phyloP scores from a whole-genome alignment of 2,888 invertebrate genomes.

The Campoplex nolae region DNA sequence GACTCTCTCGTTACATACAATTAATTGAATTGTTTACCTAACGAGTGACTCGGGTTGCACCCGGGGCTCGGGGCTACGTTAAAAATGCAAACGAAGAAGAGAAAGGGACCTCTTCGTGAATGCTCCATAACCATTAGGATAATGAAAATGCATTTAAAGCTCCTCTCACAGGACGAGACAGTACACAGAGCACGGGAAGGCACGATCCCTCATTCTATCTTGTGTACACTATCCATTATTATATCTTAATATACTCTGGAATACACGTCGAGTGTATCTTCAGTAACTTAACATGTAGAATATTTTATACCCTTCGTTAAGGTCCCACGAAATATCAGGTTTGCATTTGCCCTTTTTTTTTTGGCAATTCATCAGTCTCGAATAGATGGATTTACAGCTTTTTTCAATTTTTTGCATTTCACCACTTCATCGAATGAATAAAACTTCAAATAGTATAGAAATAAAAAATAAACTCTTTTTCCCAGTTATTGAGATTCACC shows the following conservation, averaged over 20 bases:
- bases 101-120: conserved; percentile 53
- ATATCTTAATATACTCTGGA: conserved; percentile 27
- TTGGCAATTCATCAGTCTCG: background rate
- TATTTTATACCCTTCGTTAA: conserved; percentile 7
- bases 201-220: conserved; percentile 27
- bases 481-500: background rate
- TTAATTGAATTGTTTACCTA: conserved; percentile 78
- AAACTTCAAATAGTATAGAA: background rate
- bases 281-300: conserved; percentile 4
- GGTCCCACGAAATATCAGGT: background rate
- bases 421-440: background rate
- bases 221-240: conserved; percentile 46
- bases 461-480: background rate
- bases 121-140: conserved; percentile 70
- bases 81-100: conserved; percentile 65
- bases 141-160: conserved; percentile 71
- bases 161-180: conserved; percentile 27
- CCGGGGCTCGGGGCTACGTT: conserved; percentile 34
- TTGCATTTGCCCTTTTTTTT: background rate
- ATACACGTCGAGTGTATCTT: conserved; percentile 2
- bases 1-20: conserved; percentile 71
- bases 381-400: background rate
- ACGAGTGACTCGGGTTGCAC: conserved; percentile 65
- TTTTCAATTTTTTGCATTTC: background rate
- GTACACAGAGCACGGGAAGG: conserved; percentile 5